A percentile compares a stretch with the other conserved stretches of the same genome.
phyloP scores from a whole-genome alignment of 2,113 vertebrate genomes.

The Paramormyrops kingsleyae region DNA sequence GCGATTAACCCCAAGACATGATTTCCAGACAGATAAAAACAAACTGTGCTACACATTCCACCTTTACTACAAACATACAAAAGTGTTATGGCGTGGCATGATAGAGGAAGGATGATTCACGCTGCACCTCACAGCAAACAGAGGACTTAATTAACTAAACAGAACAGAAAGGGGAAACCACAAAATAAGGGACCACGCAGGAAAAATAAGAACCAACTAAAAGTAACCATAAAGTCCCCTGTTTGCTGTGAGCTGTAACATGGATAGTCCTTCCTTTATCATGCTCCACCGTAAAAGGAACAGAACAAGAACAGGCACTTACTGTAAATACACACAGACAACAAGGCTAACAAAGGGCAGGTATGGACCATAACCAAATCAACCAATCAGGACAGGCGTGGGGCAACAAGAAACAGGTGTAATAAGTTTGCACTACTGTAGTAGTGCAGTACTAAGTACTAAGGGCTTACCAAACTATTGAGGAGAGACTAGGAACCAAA shows the following conservation, averaged over 20 bases:
- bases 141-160: too few relatives aligned
- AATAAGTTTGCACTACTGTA: too few relatives aligned
- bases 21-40: background rate
- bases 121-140: too few relatives aligned
- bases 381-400: background rate
- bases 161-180: too few relatives aligned
- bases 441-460: too few relatives aligned
- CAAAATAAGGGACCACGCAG: too few relatives aligned
- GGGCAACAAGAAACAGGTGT: background rate
- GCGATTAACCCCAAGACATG: background rate
- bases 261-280: too few relatives aligned
- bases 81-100: too few relatives aligned
- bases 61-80: background rate
- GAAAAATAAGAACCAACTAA: too few relatives aligned
- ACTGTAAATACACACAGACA: background rate
- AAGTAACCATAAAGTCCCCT: too few relatives aligned
- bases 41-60: background rate
- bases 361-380: background rate
- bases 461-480: background rate
- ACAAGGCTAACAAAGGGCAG: background rate
- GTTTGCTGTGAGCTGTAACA: too few relatives aligned
- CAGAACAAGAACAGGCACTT: background rate
- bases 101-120: too few relatives aligned
- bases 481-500: background rate
- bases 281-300: background rate